Evolutionary conservation across 1,140 invertebrate species (phyloP).

Genomic region (Phenacoccus solenopsis): DNA sequence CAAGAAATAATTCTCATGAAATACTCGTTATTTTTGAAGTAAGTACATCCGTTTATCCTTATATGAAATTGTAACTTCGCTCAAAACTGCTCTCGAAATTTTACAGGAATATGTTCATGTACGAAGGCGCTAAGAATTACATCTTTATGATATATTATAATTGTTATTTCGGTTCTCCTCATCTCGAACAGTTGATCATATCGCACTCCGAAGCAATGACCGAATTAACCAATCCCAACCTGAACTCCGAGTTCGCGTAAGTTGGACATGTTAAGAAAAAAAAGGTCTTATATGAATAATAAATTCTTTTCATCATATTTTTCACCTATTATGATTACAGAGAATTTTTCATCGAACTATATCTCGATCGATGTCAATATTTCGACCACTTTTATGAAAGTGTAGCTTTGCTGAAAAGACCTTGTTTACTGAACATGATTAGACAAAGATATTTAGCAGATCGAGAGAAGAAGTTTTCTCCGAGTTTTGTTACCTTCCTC

Average conservation of each 20-base stretch:
- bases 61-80: background rate
- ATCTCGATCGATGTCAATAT: slow-evolving; percentile 5
- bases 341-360: slow-evolving; percentile 5
- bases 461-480: slow-evolving; percentile 6
- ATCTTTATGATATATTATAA: slow-evolving; percentile 9
- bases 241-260: slow-evolving; percentile 8
- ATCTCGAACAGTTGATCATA: background rate
- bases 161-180: slow-evolving; percentile 6
- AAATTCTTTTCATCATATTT: background rate
- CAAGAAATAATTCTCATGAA: slow-evolving; percentile 12
- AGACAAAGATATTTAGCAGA: background rate
- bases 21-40: background rate
- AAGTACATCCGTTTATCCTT: background rate
- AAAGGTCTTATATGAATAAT: background rate
- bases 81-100: background rate
- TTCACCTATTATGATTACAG: background rate
- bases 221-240: background rate
- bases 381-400: slow-evolving; percentile 6
- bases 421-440: slow-evolving; percentile 4
- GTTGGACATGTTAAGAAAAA: no score
- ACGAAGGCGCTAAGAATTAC: slow-evolving; percentile 10
- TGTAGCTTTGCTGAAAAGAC: background rate
- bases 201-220: background rate
- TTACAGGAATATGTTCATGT: slow-evolving; percentile 2
- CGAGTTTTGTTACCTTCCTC: slow-evolving; percentile 2